phyloP scores from a whole-genome alignment of 2,113 vertebrate genomes.

The Ovibos moschatus region DNA sequence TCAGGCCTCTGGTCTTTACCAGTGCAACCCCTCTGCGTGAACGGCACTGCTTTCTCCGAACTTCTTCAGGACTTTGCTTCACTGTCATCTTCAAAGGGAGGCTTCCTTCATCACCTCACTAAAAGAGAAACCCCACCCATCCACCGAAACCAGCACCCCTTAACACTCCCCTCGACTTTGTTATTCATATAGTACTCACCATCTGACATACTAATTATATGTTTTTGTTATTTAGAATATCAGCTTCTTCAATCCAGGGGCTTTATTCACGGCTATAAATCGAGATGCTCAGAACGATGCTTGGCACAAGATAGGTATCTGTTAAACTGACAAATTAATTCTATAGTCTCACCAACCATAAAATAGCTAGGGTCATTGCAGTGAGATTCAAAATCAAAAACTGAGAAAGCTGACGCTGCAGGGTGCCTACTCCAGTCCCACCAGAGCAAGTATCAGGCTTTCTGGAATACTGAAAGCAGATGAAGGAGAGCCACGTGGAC shows the following conservation, averaged over 20 bases:
- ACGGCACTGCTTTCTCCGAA: neutral
- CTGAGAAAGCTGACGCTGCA: neutral
- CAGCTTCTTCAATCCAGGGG: neutral
- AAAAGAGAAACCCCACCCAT: neutral
- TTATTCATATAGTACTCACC: neutral
- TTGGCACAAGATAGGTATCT: neutral
- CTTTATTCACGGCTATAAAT: neutral
- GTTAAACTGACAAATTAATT: neutral
- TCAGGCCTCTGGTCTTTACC: too few relatives aligned
- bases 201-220: neutral
- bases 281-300: neutral
- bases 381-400: neutral
- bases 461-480: neutral
- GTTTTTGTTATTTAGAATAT: neutral
- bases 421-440: neutral
- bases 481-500: neutral
- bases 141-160: neutral
- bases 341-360: neutral
- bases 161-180: neutral
- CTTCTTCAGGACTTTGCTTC: neutral
- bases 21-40: neutral
- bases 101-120: neutral
- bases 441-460: neutral
- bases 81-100: neutral
- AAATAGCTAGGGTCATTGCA: neutral